Percentiles rank a stretch among this genome's conserved stretches.
These are phyloP conservation scores for Thamnaconus septentrionalis DNA, from an alignment of 2,113 vertebrate genomes.

Conservation along the genomic window DNA sequence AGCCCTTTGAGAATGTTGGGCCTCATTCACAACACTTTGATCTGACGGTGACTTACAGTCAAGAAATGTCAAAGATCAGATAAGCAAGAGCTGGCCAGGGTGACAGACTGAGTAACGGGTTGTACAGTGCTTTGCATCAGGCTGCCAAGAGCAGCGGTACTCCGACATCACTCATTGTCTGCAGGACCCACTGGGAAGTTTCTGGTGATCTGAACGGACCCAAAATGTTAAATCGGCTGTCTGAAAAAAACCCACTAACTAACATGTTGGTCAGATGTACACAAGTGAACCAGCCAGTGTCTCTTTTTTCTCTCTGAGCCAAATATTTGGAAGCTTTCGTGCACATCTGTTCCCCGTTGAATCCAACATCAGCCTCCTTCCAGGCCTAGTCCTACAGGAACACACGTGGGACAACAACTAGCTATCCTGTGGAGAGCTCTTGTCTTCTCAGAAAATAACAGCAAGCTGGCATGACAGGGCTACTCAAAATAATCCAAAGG, in stretches of 20 bases:
- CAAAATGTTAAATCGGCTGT: not conserved
- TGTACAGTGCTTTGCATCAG: constrained; percentile 6
- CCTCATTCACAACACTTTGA: constrained; percentile 44
- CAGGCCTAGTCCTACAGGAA: not conserved
- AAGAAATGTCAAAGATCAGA: too few relatives aligned
- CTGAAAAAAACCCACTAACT: not conserved
- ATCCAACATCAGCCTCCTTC: not conserved
- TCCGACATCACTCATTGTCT: too few relatives aligned
- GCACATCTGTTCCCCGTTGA: constrained; percentile 48
- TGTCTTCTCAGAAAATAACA: not conserved
- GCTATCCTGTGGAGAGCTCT: not conserved
- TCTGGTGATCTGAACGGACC: not conserved
- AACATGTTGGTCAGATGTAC: constrained; percentile 25
- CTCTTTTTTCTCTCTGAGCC: not conserved
- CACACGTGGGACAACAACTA: not conserved
- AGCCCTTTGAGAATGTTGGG: constrained; percentile 37
- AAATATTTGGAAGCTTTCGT: constrained; percentile 40
- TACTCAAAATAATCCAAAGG: not conserved
- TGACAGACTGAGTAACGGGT: constrained; percentile 23
- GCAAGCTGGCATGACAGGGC: not conserved
- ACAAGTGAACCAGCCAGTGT: constrained; percentile 14
- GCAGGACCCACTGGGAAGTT: too few relatives aligned
- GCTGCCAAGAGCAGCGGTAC: too few relatives aligned
- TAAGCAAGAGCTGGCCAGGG: too few relatives aligned
- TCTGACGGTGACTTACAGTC: not conserved